Evolutionary conservation across 1,140 invertebrate species (phyloP), one percentile per base, ranked within the genome.

Genomic region (Hyphantria cunea): DNA sequence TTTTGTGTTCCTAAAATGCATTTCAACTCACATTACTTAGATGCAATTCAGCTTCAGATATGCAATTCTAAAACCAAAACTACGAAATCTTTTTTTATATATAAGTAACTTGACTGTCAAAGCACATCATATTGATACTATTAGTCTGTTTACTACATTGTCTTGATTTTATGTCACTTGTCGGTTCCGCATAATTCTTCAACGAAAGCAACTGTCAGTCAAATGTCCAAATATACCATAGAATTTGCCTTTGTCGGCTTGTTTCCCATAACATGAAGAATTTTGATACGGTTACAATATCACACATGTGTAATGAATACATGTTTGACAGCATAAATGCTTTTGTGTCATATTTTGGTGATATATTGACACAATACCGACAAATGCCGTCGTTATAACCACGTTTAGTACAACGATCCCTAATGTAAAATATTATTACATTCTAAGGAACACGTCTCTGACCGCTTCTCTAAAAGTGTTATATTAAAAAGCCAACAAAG

Each of bases 121-220:
- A 25, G 17, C 17, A 25, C 1, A 25, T 25, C 17, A 5, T 25
- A 3, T 25, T 25, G 17, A 25, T 25, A 25, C 17, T 25, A 5
- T 25, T 25, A 5, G 17, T 5, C 17, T 25, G 17, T 53, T 56
- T 61, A 34, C 52, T 53, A 62, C 53, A 71, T 64, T 63, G 52
- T 64, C 48, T 70, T 65, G 54, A 67, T 53, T 72, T 68, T 64
- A 50, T 62, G 72, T 66, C 75, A 71, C 66, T 76, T 70, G 68
- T 83, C 68, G 62, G 82, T 82, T 80, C 71, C 78, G 68, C 69
- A 74, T 80, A 80, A 84, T 81, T 75, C 70, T 75, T 64, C 76
- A 86, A 80, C 84, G 87, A 90, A 88, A 90, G 81, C 63, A 72
- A 75, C 75, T 86, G 87, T 90, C 87, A 87, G 65, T 90, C 85